Conservation (phyloP, 2,113 vertebrate species). For the Lepus europaeus region DNA sequence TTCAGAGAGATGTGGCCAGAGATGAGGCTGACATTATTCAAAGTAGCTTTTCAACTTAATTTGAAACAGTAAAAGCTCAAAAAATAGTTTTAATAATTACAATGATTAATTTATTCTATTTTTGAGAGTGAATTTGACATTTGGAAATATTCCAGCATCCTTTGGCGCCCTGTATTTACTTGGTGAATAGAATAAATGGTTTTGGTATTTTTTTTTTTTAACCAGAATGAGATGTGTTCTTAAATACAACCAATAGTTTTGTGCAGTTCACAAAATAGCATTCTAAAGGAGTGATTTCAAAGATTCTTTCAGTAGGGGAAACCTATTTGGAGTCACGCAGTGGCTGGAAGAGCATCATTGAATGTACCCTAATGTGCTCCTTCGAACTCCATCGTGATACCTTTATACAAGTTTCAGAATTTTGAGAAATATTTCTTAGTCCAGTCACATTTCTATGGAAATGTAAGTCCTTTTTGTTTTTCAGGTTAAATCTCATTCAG, state of each 20-base stretch:
- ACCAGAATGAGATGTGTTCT: background rate
- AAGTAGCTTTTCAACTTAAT: background rate
- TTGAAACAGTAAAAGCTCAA: background rate
- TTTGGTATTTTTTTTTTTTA: background rate
- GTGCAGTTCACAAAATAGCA: background rate
- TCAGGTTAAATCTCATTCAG: background rate
- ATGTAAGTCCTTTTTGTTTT: background rate
- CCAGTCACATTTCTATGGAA: background rate
- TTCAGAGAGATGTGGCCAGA: background rate
- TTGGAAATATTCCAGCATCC: background rate
- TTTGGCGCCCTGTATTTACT: background rate
- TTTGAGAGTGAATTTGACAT: slow-evolving; percentile 20
- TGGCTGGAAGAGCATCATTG: background rate
- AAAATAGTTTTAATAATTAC: background rate
- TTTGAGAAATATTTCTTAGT: background rate
- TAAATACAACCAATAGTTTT: background rate
- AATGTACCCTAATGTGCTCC: background rate
- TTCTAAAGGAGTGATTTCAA: background rate
- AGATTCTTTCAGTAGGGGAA: background rate
- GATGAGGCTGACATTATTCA: background rate
- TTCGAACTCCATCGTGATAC: background rate
- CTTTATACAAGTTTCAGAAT: background rate
- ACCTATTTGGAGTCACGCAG: background rate
- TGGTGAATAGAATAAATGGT: background rate
- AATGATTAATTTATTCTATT: background rate